These are phyloP conservation scores for Cyanocitta stelleri DNA, from an alignment of 2,113 vertebrate genomes.

Conservation along the genomic window DNA sequence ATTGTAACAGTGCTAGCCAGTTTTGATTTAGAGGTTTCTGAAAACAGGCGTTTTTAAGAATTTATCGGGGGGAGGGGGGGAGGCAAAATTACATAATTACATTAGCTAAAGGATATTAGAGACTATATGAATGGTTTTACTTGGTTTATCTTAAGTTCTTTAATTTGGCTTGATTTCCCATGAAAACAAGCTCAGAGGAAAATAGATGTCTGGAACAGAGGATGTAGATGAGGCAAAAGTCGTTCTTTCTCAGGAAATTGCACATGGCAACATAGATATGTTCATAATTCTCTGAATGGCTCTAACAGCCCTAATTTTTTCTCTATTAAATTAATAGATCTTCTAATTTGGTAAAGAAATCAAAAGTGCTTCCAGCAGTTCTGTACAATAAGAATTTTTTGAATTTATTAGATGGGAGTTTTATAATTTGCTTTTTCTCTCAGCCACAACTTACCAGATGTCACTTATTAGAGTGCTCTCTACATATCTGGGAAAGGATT, in stretches of 20 bases:
- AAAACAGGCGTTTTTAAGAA: neutral
- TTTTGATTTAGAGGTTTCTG: neutral
- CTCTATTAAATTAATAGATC: neutral
- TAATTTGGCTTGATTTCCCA: conserved; percentile 30
- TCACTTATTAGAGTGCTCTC: neutral
- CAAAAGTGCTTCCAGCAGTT: neutral
- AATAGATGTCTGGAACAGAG: conserved; percentile 38
- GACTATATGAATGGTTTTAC: neutral
- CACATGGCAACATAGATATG: neutral
- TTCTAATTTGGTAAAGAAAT: neutral
- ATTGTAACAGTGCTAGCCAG: neutral
- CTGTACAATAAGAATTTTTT: neutral
- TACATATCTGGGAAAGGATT: neutral
- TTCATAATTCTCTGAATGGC: neutral
- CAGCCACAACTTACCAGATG: neutral
- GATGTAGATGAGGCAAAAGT: conserved; percentile 33
- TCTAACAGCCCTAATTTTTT: neutral
- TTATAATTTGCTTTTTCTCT: neutral
- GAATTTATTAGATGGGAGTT: neutral
- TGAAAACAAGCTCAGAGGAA: conserved; percentile 8
- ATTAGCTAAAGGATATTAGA: neutral
- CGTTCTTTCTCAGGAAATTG: conserved; percentile 33
- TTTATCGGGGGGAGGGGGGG: neutral
- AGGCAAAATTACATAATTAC: neutral
- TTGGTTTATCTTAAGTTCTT: conserved; percentile 22